Evolutionary conservation across 2,888 invertebrate species (phyloP).

Genomic region (Hydrotaea cyrtoneurina): DNA sequence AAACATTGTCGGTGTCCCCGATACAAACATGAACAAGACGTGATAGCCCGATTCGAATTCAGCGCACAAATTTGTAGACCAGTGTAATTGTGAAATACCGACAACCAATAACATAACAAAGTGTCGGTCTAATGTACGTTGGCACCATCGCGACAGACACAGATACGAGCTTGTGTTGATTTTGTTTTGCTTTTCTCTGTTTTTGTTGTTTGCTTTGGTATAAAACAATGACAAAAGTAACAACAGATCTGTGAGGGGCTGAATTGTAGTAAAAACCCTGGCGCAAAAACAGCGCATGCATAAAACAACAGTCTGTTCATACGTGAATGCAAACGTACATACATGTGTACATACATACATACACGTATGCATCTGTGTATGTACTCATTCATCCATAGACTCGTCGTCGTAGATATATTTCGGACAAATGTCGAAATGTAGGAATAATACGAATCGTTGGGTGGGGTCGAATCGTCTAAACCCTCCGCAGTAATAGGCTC

Average conservation of each 20-base stretch:
- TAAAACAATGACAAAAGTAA: too few species aligned
- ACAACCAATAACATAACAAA: background rate
- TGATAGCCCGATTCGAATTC: too few species aligned
- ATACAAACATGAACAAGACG: too few species aligned
- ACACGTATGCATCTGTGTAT: background rate
- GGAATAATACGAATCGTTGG: background rate
- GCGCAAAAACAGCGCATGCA: background rate
- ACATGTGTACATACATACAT: background rate
- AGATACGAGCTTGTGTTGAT: constrained; percentile 23
- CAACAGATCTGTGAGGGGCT: too few species aligned
- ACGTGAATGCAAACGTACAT: background rate
- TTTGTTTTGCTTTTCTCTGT: background rate
- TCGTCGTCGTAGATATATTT: background rate
- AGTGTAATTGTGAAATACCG: too few species aligned
- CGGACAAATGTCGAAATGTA: constrained; percentile 17
- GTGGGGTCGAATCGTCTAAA: too few species aligned
- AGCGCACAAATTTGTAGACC: too few species aligned
- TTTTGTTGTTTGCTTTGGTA: background rate
- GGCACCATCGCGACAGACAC: background rate
- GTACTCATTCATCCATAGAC: background rate
- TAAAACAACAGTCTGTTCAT: constrained; percentile 3
- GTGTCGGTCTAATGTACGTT: background rate
- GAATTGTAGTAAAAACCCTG: constrained; percentile 3
- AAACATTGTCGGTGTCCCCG: too few species aligned
- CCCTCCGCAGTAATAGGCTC: too few species aligned